phyloP scores from a whole-genome alignment of 1,140 invertebrate species.

The Panagrolaimus sp. region DNA sequence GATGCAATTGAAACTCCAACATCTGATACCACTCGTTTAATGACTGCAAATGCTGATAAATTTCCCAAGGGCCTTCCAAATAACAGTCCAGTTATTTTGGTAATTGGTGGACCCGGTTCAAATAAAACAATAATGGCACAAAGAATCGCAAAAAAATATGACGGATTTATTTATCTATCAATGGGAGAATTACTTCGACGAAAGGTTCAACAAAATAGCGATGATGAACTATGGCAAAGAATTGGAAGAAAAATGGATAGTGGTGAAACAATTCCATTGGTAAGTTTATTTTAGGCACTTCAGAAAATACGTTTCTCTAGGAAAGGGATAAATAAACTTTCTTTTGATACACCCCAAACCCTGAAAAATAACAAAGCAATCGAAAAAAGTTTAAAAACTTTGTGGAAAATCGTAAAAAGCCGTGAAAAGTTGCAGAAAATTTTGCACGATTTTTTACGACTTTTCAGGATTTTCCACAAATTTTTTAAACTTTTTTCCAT shows the following conservation, averaged over 20 bases:
- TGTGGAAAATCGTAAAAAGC: too few species aligned
- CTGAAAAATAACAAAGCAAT: too few species aligned
- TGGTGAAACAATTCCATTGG: conserved; percentile 52
- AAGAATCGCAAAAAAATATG: conserved; percentile 51
- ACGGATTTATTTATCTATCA: conserved; percentile 50
- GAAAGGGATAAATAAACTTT: too few species aligned
- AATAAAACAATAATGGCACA: conserved; percentile 48
- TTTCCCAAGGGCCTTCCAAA: conserved; percentile 44
- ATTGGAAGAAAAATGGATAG: conserved; percentile 50
- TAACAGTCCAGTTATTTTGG: conserved; percentile 51
- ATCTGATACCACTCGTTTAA: background rate
- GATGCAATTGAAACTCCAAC: conserved; percentile 17
- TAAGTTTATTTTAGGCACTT: too few species aligned
- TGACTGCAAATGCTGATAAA: conserved; percentile 9
- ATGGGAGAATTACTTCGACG: conserved; percentile 51
- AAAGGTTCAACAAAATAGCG: conserved; percentile 46
- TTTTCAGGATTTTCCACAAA: too few species aligned
- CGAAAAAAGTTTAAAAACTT: too few species aligned
- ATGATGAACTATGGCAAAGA: conserved; percentile 51
- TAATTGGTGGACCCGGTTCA: conserved; percentile 55
- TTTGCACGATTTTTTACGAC: too few species aligned
- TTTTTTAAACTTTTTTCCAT: too few species aligned
- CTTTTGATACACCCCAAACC: too few species aligned
- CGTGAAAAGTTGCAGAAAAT: too few species aligned
- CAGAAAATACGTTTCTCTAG: too few species aligned